phyloP scores from a whole-genome alignment of 2,113 vertebrate genomes.

The Cyphomyrus discorhynchus region DNA sequence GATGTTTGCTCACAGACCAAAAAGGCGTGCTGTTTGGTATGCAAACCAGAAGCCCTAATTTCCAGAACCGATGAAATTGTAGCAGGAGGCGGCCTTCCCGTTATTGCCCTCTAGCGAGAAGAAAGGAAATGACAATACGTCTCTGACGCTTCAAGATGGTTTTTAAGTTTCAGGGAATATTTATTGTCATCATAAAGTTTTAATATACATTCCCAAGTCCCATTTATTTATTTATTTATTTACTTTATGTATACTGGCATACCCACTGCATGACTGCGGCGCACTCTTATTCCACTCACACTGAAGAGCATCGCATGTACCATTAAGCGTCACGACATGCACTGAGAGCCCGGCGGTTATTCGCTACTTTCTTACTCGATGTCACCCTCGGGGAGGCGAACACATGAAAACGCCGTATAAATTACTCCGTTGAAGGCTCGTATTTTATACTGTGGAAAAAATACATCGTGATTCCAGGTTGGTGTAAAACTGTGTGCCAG shows the following conservation, averaged over 20 bases:
- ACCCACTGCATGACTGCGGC: background rate
- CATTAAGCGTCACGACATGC: constrained; percentile 2
- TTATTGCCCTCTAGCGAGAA: constrained; percentile 55
- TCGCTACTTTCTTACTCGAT: background rate
- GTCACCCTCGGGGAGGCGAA: background rate
- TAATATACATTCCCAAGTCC: background rate
- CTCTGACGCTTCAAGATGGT: background rate
- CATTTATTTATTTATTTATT: background rate
- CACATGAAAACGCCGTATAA: background rate
- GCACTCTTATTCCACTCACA: background rate
- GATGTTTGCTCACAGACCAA: constrained; percentile 10
- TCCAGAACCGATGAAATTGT: constrained; percentile 5
- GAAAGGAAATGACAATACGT: constrained; percentile 23
- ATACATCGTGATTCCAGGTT: background rate
- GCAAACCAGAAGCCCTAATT: constrained; percentile 14
- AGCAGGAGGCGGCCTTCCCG: constrained; percentile 29
- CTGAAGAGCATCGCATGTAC: constrained; percentile 1
- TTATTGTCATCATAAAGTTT: background rate
- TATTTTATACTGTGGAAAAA: background rate
- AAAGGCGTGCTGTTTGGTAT: background rate
- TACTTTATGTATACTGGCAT: background rate
- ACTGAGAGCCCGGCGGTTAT: background rate
- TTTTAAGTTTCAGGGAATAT: background rate
- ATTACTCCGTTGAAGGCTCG: background rate
- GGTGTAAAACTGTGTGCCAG: background rate